Evolutionary conservation across 2,888 invertebrate genomes (phyloP).

Genomic region (Parasteatoda lunata): DNA sequence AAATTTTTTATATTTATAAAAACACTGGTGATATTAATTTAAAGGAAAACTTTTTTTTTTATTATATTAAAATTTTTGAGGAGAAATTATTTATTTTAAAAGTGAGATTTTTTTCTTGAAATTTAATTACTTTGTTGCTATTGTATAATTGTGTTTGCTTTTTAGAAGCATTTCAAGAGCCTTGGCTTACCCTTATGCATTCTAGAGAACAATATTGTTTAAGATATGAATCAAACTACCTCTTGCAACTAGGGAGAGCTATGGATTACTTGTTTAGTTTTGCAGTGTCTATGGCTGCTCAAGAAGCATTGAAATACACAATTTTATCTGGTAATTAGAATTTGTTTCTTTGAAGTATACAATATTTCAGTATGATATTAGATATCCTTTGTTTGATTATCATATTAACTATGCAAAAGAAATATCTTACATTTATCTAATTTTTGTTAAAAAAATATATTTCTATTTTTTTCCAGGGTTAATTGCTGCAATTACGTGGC

Average conservation of each 20-base stretch:
- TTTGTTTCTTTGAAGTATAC: neutral
- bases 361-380: no score
- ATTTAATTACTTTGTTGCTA: no score
- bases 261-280: slow-evolving; percentile 79
- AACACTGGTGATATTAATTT: no score
- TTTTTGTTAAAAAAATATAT: neutral
- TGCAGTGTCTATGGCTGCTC: slow-evolving; percentile 79
- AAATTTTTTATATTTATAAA: no score
- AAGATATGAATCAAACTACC: slow-evolving; percentile 79
- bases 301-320: slow-evolving; percentile 81
- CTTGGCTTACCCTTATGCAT: slow-evolving; percentile 78
- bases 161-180: slow-evolving; percentile 74
- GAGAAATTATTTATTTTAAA: no score
- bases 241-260: slow-evolving; percentile 79
- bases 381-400: no score
- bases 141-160: neutral
- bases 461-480: slow-evolving; percentile 75
- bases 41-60: no score
- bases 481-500: slow-evolving; percentile 81
- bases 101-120: no score
- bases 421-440: neutral
- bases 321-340: slow-evolving; percentile 77
- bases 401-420: neutral
- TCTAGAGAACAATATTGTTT: slow-evolving; percentile 81
- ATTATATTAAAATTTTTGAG: no score